Evolutionary conservation across 2,888 invertebrate species (phyloP), one percentile per base, ranked within the genome.

Genomic region (Parasteatoda lunata): DNA sequence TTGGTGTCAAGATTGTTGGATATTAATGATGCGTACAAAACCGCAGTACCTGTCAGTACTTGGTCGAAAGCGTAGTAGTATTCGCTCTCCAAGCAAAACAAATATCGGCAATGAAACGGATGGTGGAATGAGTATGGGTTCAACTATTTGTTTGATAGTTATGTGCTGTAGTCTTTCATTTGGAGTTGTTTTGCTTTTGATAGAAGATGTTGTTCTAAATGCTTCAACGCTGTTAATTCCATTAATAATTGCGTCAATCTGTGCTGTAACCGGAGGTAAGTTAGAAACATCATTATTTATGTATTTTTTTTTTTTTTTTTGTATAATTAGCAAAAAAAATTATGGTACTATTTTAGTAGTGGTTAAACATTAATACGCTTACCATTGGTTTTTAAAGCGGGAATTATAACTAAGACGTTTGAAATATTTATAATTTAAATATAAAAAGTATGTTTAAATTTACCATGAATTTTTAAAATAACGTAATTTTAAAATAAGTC

Each of bases 1-100:
- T 30, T 85, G 85, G 80, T 72, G 70, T 13, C 76, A 66, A 49
- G 80, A 85, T 30, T 66, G 80, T n/a, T 85, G 85, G 85, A 13
- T 80, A 6, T 76, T 85, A 80, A 85, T 85, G 85, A 15, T 85
- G 51, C 51, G 85, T 5, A 85, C 85, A 5, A 85, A 85, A 54
- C 85, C 85, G 6, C 85, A 85, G 30, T 85, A 77, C 49, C 45
- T 85, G 4, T 80, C 85, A 0, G 72, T 80, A 5, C 54, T 85
- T 4, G 80, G 80, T 5, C 45, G 85, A 1, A 85, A 85, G n/a
- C 51, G 85, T 5, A 85, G 85, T 5, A 85, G 80, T n/a, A 66
- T 80, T n/a, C 49, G 65, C 9, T 80, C 76, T 66, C 76, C 76
- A 8, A 76, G 70, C 3, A 85, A 85, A 66, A 6, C 76, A 0